phyloP scores from a whole-genome alignment of 2,797 vertebrate genomes.

The Chromis chromis region DNA sequence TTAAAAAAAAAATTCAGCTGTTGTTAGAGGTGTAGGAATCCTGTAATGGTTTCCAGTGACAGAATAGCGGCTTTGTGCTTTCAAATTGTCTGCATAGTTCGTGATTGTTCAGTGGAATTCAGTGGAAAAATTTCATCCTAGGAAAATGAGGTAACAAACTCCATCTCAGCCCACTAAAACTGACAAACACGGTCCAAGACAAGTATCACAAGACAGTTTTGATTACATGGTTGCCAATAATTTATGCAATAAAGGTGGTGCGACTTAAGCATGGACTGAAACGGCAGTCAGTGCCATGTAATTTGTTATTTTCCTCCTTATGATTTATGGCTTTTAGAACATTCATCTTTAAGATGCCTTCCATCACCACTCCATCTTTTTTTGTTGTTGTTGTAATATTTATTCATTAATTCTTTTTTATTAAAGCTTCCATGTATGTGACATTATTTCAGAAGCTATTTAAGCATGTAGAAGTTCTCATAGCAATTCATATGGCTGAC shows the following conservation, averaged over 20 bases:
- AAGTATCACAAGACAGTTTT: neutral
- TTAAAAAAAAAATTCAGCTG: no score
- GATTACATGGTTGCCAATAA: neutral
- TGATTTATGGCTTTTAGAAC: constrained; percentile 39
- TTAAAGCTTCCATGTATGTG: constrained; percentile 39
- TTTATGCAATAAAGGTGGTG: neutral
- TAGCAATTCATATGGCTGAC: constrained; percentile 53
- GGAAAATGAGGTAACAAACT: no score
- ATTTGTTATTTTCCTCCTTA: constrained; percentile 8
- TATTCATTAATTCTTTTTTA: constrained; percentile 9
- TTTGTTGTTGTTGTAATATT: neutral
- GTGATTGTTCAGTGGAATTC: no score
- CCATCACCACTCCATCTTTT: constrained; percentile 50
- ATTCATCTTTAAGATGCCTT: constrained; percentile 38
- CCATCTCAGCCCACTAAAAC: neutral
- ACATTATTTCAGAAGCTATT: constrained; percentile 59
- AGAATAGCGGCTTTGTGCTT: no score
- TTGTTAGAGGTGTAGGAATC: no score
- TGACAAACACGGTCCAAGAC: neutral
- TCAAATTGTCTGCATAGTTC: no score
- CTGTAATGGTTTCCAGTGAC: no score
- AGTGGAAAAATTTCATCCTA: no score
- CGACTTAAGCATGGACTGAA: constrained; percentile 3
- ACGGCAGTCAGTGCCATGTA: neutral
- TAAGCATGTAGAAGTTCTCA: constrained; percentile 53